A percentile compares a stretch with the other conserved stretches of the same genome.
Evolutionary conservation across 2,888 invertebrate species (phyloP).

Genomic region (Ennomos fuscantarius): DNA sequence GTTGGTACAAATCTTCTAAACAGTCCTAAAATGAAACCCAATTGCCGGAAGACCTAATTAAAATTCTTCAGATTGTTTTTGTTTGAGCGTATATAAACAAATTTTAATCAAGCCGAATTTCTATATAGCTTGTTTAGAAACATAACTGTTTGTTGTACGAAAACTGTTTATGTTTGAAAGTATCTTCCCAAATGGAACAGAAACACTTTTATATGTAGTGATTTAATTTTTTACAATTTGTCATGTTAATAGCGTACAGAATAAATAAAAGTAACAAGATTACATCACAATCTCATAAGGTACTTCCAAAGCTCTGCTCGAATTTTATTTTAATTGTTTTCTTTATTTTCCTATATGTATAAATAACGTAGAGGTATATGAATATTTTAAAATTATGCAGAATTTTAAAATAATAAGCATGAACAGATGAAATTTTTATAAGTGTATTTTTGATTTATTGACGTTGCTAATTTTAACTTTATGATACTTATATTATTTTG

Average conservation of each 20-base stretch:
- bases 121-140: constrained; percentile 22
- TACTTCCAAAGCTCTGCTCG: too few relatives aligned
- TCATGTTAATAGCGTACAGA: background rate
- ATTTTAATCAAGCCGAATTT: constrained; percentile 32
- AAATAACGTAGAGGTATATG: too few relatives aligned
- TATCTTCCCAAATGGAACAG: constrained; percentile 15
- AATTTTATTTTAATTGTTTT: too few relatives aligned
- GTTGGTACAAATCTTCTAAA: constrained; percentile 2
- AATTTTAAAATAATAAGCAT: too few relatives aligned
- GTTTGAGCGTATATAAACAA: constrained; percentile 30
- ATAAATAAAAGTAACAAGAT: too few relatives aligned
- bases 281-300: too few relatives aligned
- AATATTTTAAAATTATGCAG: too few relatives aligned
- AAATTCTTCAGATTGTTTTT: constrained; percentile 33
- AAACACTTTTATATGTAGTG: constrained; percentile 14
- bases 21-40: constrained; percentile 9
- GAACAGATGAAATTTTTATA: too few relatives aligned
- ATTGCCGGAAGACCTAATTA: constrained; percentile 28
- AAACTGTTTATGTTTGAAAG: constrained; percentile 22
- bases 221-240: background rate
- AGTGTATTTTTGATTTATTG: too few relatives aligned
- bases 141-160: constrained; percentile 23
- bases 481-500: too few relatives aligned
- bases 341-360: too few relatives aligned
- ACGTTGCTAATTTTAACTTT: too few relatives aligned